Evolutionary conservation across 2,888 invertebrate genomes (phyloP).

Genomic region (Athalia cordata): DNA sequence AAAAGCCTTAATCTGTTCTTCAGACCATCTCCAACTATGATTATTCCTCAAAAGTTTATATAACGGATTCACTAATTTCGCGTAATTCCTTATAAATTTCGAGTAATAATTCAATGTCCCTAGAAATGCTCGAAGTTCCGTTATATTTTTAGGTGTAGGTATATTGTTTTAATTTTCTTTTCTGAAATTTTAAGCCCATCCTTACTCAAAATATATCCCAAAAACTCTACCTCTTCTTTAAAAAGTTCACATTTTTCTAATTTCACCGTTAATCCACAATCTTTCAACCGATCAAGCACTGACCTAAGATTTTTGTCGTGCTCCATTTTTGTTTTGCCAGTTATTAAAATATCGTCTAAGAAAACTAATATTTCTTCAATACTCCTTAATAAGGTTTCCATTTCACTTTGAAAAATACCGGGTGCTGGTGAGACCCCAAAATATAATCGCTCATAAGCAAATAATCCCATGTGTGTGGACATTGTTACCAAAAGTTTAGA

Average conservation of each 20-base stretch:
- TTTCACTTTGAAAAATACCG: slow-evolving; percentile 54
- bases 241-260: slow-evolving; percentile 56
- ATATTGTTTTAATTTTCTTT: slow-evolving; percentile 52
- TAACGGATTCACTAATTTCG: slow-evolving; percentile 53
- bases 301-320: slow-evolving; percentile 38
- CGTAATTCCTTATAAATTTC: slow-evolving; percentile 58
- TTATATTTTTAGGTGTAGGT: slow-evolving; percentile 50
- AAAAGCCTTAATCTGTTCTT: slow-evolving; percentile 55
- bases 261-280: slow-evolving; percentile 50
- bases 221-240: slow-evolving; percentile 51
- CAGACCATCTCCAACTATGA: slow-evolving; percentile 55
- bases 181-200: slow-evolving; percentile 53
- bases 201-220: slow-evolving; percentile 54
- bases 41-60: slow-evolving; percentile 55
- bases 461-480: slow-evolving; percentile 55
- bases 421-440: slow-evolving; percentile 43
- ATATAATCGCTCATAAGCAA: slow-evolving; percentile 6
- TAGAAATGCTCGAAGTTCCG: slow-evolving; percentile 58
- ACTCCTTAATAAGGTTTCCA: not conserved
- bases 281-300: slow-evolving; percentile 50
- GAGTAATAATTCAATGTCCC: slow-evolving; percentile 64
- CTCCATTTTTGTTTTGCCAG: not conserved
- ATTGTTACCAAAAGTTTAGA: slow-evolving; percentile 54
- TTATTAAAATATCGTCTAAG: slow-evolving; percentile 6
- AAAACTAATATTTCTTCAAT: slow-evolving; percentile 18